Conservation (phyloP, 1,140 invertebrate species). For the Nymphalis io region DNA sequence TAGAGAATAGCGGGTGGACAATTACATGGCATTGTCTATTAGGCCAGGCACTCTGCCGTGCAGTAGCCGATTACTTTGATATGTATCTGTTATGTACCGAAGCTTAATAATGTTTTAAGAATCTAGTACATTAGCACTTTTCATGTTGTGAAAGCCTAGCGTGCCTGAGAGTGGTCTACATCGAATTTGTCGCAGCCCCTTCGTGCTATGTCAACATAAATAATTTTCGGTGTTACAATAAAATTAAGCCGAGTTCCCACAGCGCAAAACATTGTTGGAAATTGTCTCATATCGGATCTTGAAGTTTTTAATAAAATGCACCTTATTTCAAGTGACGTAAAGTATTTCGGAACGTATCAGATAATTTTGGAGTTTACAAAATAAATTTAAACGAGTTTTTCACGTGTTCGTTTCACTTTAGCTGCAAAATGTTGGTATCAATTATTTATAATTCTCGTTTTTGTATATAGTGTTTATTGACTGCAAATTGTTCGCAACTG, state of each 20-base stretch:
- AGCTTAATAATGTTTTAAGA: conserved; percentile 7
- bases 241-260: conserved; percentile 30
- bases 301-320: background rate
- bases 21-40: too few species aligned
- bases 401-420: conserved; percentile 26
- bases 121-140: background rate
- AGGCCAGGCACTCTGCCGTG: too few species aligned
- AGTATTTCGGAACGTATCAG: background rate
- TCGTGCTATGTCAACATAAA: conserved; percentile 31
- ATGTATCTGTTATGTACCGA: too few species aligned
- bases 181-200: conserved; percentile 32
- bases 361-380: conserved; percentile 20
- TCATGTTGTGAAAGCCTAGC: conserved; percentile 24
- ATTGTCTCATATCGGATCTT: conserved; percentile 13
- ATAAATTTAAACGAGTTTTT: conserved; percentile 21
- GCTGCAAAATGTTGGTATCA: conserved; percentile 20
- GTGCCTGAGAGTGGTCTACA: conserved; percentile 19
- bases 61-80: too few species aligned
- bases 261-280: conserved; percentile 27
- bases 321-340: background rate
- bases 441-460: conserved; percentile 14
- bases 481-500: background rate
- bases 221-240: conserved; percentile 35
- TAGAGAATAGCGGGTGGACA: too few species aligned
- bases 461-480: conserved; percentile 14